phyloP scores from a whole-genome alignment of 64 coral and sea anemone genomes.

The Hydrozoanthus tunicans region DNA sequence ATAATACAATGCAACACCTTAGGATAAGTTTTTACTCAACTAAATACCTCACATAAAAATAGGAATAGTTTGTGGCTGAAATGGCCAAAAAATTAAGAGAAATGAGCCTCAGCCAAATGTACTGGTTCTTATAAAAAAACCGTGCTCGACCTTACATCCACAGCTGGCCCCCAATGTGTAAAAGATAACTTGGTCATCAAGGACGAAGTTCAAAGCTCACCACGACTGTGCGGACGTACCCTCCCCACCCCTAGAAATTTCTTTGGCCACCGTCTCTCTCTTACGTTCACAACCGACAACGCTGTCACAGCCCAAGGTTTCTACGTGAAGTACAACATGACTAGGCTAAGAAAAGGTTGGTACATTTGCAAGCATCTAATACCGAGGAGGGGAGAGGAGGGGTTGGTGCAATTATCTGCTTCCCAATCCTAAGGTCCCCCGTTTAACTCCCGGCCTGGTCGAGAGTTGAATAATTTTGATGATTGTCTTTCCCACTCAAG shows the following conservation, averaged over 20 bases:
- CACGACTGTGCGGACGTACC: not conserved
- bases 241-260: slow-evolving; percentile 20
- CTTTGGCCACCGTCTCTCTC: slow-evolving; percentile 6
- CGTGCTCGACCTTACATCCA: not conserved
- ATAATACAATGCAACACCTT: too few species aligned
- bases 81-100: too few species aligned
- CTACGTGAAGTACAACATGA: slow-evolving; percentile 46
- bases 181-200: slow-evolving; percentile 31
- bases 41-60: too few species aligned
- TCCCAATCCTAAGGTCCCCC: too few species aligned
- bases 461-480: too few species aligned
- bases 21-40: too few species aligned
- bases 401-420: too few species aligned
- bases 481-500: too few species aligned
- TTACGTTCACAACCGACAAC: slow-evolving; percentile 17
- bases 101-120: too few species aligned
- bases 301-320: not conserved
- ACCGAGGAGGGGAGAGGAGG: not conserved
- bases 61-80: too few species aligned
- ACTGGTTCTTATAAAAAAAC: too few species aligned
- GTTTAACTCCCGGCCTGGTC: too few species aligned
- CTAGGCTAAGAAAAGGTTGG: slow-evolving; percentile 33
- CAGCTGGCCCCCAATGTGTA: not conserved
- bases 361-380: not conserved
- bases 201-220: not conserved